Evolutionary conservation across 2,113 vertebrate species (phyloP), one percentile per base, ranked within the genome.

Genomic region (Buteo buteo): DNA sequence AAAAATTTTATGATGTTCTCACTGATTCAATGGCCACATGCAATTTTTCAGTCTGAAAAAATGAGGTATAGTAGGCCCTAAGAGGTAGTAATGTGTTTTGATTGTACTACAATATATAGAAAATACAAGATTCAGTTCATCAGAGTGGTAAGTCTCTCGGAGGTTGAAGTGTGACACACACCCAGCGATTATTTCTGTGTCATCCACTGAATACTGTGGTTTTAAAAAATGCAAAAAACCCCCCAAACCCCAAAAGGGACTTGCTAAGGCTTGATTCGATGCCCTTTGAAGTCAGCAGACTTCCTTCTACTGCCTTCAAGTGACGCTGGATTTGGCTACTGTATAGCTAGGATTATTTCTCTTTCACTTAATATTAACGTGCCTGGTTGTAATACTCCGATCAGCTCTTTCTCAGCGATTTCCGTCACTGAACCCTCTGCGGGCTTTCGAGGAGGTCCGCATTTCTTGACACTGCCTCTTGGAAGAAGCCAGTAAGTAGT

Each of bases 11-110:
- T 98, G 98, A 99, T 99, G 98, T 98, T 98, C 98, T 98, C 98
- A 98, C 98, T 98, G 98, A 98, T 97, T 98, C 98, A 98, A 97
- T 98, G 98, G 98, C 98, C 99, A 99, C 98, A 97, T 98, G 98
- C 98, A 98, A 98, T 98, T 98, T 99, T 98, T 98, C 98, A 98
- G 97, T 98, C 98, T 99, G 98, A 98, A 98, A 96, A 99, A 98
- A 98, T 99, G 99, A 99, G 99, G 99, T 99, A 99, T 99, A 98
- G 98, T 98, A 99, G 99, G 98, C 98, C 98, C 98, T 98, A 98
- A 98, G 99, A 99, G 99, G 99, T 99, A 99, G 99, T 98, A 98
- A 98, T 98, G 99, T 99, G 98, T 98, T 98, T 98, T 98, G 99
- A 99, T 99, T 99, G 99, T 99, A 98, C 98, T 98, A 98, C 98